A percentile compares a stretch with the other conserved stretches of the same genome.
phyloP scores from a whole-genome alignment of 2,113 vertebrate genomes.

The Aspidoscelis tigris region DNA sequence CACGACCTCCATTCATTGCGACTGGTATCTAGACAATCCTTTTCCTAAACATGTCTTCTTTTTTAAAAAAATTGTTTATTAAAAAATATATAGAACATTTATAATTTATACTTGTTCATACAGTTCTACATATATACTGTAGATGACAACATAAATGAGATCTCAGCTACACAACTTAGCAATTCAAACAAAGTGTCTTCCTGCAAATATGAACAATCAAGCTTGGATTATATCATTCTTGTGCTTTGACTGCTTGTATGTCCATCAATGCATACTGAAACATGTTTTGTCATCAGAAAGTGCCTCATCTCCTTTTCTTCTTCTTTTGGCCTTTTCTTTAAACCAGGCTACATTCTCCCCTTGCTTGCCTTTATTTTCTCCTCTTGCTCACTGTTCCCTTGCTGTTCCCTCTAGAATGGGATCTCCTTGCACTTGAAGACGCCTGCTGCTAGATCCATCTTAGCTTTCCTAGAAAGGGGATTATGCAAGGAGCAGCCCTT shows the following conservation, averaged over 20 bases:
- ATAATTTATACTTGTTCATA: too few relatives aligned
- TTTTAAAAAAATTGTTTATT: too few relatives aligned
- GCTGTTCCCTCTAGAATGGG: background rate
- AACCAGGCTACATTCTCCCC: background rate
- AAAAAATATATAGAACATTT: too few relatives aligned
- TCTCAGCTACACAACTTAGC: too few relatives aligned
- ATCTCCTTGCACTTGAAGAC: background rate
- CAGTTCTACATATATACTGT: too few relatives aligned
- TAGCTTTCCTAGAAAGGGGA: background rate
- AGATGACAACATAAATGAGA: too few relatives aligned
- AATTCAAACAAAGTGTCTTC: too few relatives aligned
- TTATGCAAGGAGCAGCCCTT: background rate
- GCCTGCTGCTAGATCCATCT: background rate
- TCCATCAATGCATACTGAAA: too few relatives aligned
- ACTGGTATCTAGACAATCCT: background rate
- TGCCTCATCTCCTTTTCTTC: background rate
- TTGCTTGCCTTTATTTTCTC: background rate
- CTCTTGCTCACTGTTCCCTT: background rate
- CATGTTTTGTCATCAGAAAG: too few relatives aligned
- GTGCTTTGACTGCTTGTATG: too few relatives aligned
- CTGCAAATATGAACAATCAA: too few relatives aligned
- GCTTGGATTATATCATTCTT: too few relatives aligned
- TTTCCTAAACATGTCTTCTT: background rate
- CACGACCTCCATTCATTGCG: background rate
- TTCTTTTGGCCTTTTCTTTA: background rate